A percentile compares a stretch with the other conserved stretches of the same genome.
Evolutionary conservation across 2,888 invertebrate genomes (phyloP).

Genomic region (Lepetodrilus schrolli): DNA sequence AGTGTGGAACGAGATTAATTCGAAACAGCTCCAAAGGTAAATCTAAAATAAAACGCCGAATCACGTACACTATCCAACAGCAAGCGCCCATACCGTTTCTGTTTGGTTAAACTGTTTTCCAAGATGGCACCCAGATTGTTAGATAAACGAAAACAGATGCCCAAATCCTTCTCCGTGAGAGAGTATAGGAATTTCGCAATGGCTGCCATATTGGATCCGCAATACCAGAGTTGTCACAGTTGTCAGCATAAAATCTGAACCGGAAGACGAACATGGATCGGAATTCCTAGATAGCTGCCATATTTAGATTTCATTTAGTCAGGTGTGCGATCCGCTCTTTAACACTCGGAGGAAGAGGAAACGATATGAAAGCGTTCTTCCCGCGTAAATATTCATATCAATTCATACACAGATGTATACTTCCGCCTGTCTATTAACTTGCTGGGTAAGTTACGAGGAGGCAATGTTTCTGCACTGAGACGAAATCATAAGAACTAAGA

Average conservation of each 20-base stretch:
- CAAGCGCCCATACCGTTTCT: slow-evolving; percentile 1
- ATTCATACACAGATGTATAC: background rate
- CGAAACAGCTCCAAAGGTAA: slow-evolving; percentile 27
- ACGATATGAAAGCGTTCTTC: background rate
- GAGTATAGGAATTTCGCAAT: slow-evolving; percentile 13
- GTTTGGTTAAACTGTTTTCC: slow-evolving; percentile 32
- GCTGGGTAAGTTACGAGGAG: no score
- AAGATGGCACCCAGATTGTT: slow-evolving; percentile 28
- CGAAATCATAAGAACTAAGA: no score
- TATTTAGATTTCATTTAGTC: slow-evolving; percentile 9
- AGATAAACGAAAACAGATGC: slow-evolving; percentile 30
- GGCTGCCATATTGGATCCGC: slow-evolving; percentile 21
- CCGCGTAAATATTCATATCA: background rate
- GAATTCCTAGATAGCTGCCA: slow-evolving; percentile 16
- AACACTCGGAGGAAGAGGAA: background rate
- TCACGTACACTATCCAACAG: slow-evolving; percentile 6
- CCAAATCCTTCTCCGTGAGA: slow-evolving; percentile 12
- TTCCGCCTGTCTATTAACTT: background rate
- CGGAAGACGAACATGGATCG: slow-evolving; percentile 25
- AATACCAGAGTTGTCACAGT: slow-evolving; percentile 7
- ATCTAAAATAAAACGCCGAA: slow-evolving; percentile 15
- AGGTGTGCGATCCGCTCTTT: background rate
- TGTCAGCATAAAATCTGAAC: slow-evolving; percentile 19
- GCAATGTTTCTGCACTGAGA: no score
- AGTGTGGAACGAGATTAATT: background rate